Conservation (phyloP, 1,140 invertebrate genomes). For the Geopemphigus sp. region DNA sequence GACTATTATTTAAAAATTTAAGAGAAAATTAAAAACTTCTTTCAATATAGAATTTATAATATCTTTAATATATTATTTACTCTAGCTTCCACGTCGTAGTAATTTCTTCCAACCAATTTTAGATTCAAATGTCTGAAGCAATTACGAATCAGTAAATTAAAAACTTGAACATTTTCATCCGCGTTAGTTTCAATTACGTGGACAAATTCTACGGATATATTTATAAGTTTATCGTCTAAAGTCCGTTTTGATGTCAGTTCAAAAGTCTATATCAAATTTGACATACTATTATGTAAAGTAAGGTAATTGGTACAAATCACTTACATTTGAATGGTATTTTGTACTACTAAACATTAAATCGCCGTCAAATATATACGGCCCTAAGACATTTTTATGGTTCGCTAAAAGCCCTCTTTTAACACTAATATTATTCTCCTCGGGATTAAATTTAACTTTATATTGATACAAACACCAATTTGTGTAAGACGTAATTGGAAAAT, state of each 20-base stretch:
- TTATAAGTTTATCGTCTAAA: conserved; percentile 54
- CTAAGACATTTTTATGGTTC: conserved; percentile 60
- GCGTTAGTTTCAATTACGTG: conserved; percentile 55
- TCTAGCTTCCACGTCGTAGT: conserved; percentile 68
- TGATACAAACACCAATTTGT: conserved; percentile 76
- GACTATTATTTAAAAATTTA: no score
- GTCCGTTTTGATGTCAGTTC: conserved; percentile 55
- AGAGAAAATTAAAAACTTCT: no score
- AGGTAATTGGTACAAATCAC: not conserved
- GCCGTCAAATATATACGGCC: conserved; percentile 61
- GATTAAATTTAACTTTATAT: conserved; percentile 77
- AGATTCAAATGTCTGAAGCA: conserved; percentile 65
- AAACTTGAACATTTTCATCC: conserved; percentile 62
- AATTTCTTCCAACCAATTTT: conserved; percentile 73
- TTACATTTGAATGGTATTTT: conserved; percentile 49
- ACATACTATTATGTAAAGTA: no score
- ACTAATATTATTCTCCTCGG: conserved; percentile 67
- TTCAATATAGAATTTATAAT: no score
- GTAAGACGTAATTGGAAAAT: conserved; percentile 66
- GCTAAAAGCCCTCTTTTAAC: conserved; percentile 64
- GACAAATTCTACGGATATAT: conserved; percentile 55
- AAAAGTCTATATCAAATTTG: conserved; percentile 52
- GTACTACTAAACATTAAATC: conserved; percentile 56
- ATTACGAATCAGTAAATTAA: conserved; percentile 74
- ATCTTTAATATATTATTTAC: conserved; percentile 56